Conservation (phyloP, 2,113 vertebrate species). For the Pluvianellus socialis region DNA sequence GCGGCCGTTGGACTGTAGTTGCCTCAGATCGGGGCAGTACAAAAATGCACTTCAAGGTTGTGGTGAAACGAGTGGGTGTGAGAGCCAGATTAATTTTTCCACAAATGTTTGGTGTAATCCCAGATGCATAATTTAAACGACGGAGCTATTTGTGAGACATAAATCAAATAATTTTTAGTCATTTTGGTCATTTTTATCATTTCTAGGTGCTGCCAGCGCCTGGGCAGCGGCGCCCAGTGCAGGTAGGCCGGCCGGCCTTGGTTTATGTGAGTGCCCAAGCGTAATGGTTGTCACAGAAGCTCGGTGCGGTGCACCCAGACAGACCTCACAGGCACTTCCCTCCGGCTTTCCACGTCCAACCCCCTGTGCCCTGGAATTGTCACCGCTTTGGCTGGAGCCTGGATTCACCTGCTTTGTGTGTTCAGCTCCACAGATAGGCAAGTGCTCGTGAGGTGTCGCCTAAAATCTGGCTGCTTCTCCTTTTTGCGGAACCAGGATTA, state of each 20-base stretch:
- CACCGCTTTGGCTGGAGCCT: background rate
- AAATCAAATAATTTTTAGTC: too few relatives aligned
- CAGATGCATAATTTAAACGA: background rate
- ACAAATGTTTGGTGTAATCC: background rate
- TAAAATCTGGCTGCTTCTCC: background rate
- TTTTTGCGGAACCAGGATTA: background rate
- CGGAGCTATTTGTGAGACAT: too few relatives aligned
- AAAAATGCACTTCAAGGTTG: background rate
- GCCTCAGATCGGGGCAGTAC: background rate
- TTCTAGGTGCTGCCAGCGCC: background rate
- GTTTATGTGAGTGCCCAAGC: background rate
- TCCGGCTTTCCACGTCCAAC: background rate
- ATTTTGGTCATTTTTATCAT: too few relatives aligned
- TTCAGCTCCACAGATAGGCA: background rate
- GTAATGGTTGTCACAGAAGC: too few relatives aligned
- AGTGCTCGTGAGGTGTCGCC: background rate
- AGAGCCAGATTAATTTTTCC: background rate
- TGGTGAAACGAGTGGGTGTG: background rate
- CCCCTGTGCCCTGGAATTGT: fast-evolving
- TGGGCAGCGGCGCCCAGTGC: fast-evolving
- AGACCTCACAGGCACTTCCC: background rate
- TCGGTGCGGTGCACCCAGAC: background rate
- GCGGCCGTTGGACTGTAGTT: background rate
- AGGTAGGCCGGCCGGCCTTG: too few relatives aligned
- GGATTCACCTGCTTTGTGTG: background rate